phyloP scores from a whole-genome alignment of 2,888 invertebrate genomes.

The Vesta saturnalis region DNA sequence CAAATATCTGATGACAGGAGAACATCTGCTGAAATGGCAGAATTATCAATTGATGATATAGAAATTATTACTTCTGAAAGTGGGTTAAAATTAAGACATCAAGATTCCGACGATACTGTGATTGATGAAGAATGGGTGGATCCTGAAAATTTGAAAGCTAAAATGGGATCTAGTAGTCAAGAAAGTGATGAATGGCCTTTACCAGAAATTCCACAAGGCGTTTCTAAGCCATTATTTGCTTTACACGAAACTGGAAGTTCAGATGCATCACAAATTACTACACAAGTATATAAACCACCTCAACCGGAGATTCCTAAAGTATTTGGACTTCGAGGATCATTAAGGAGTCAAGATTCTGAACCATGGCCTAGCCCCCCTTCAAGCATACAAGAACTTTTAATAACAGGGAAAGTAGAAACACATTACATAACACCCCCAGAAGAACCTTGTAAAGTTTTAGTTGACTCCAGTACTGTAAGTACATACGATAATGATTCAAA shows the following conservation, averaged over 20 bases:
- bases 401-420: conserved; percentile 81
- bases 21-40: conserved; percentile 86
- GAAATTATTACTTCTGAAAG: conserved; percentile 62
- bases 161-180: conserved; percentile 67
- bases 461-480: conserved; percentile 74
- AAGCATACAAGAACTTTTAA: conserved; percentile 73
- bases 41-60: conserved; percentile 78
- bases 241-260: conserved; percentile 61
- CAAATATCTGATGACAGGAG: conserved; percentile 83
- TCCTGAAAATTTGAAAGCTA: conserved; percentile 48
- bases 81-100: conserved; percentile 57
- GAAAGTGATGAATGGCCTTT: conserved; percentile 79
- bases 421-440: conserved; percentile 83
- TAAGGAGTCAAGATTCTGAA: conserved; percentile 73
- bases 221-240: conserved; percentile 54
- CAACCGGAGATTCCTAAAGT: conserved; percentile 58
- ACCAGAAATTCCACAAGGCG: conserved; percentile 71
- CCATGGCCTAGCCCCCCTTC: conserved; percentile 87
- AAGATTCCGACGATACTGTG: conserved; percentile 62
- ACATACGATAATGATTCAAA: conserved; percentile 68
- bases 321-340: conserved; percentile 58
- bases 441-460: conserved; percentile 79
- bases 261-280: conserved; percentile 60
- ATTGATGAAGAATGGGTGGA: conserved; percentile 62
- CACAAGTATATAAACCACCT: conserved; percentile 59